Evolutionary conservation across 2,797 vertebrate genomes (phyloP).

Genomic region (Chrosomus eos): DNA sequence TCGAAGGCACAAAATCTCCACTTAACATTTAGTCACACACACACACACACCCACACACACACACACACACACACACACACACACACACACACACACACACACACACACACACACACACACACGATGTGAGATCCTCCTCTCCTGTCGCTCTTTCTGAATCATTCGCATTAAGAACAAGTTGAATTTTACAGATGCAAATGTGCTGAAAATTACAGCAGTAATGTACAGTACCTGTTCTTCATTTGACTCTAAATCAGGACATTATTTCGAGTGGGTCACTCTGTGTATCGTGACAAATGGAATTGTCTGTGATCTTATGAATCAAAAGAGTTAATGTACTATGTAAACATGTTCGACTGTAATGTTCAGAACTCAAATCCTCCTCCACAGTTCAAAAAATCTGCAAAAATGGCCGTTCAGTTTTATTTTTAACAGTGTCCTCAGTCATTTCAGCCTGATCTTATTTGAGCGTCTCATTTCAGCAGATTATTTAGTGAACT

Average conservation of each 20-base stretch:
- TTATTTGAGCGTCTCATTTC: background rate
- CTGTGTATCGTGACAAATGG: background rate
- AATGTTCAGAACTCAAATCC: background rate
- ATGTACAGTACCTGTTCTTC: background rate
- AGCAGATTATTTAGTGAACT: background rate
- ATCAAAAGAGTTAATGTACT: background rate
- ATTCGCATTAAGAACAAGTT: background rate
- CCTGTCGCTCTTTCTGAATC: background rate
- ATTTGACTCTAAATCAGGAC: background rate
- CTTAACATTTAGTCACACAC: constrained; percentile 54
- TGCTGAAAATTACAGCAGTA: background rate
- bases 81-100: no score
- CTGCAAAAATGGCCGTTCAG: background rate
- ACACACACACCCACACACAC: background rate
- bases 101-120: no score
- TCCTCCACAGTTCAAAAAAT: background rate
- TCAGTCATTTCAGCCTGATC: background rate
- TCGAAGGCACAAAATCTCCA: constrained; percentile 46
- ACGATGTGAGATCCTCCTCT: background rate
- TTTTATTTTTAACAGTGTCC: background rate
- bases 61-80: no score
- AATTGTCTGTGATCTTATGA: constrained; percentile 1
- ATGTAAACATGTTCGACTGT: background rate
- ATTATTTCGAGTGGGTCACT: background rate
- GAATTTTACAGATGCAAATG: constrained; percentile 12